Evolutionary conservation across 2,113 vertebrate species (phyloP).

Genomic region (Notothenia coriiceps): DNA sequence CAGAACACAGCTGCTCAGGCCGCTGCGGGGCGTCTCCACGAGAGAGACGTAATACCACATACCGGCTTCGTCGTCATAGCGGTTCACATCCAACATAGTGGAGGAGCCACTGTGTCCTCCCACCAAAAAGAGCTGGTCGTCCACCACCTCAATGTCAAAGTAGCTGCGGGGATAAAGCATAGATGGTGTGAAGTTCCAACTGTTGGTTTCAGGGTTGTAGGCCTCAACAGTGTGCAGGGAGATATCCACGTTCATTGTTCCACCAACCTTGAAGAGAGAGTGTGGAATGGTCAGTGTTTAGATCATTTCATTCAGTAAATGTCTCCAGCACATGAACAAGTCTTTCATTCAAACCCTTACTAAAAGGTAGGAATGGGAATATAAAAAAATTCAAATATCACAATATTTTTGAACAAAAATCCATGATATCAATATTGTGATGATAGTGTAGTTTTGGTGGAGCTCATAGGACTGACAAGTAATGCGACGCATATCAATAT

Average conservation of each 20-base stretch:
- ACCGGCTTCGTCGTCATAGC: constrained; percentile 61
- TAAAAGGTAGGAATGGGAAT: too few species aligned
- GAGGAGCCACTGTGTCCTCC: constrained; percentile 51
- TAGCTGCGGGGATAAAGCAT: constrained; percentile 86
- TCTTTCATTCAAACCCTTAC: too few species aligned
- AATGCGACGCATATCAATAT: too few species aligned
- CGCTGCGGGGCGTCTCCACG: constrained; percentile 83
- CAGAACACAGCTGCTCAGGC: constrained; percentile 89
- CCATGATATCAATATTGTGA: too few species aligned
- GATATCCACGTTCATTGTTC: constrained; percentile 75
- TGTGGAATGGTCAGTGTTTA: background rate
- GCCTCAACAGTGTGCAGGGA: constrained; percentile 56
- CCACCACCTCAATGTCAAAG: constrained; percentile 88
- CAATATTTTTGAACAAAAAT: too few species aligned
- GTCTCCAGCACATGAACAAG: too few species aligned
- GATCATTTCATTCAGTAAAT: too few species aligned
- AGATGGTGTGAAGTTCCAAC: constrained; percentile 83
- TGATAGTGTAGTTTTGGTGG: too few species aligned
- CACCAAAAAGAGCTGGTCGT: constrained; percentile 60
- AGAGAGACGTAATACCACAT: constrained; percentile 80
- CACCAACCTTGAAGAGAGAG: constrained; percentile 86
- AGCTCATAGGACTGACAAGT: too few species aligned
- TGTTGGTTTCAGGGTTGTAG: constrained; percentile 77
- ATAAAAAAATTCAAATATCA: too few species aligned
- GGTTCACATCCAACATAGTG: constrained; percentile 38